Percentiles rank a stretch among this genome's conserved stretches.
Evolutionary conservation across 2,888 invertebrate species (phyloP).

Genomic region (Macrophya annulata): DNA sequence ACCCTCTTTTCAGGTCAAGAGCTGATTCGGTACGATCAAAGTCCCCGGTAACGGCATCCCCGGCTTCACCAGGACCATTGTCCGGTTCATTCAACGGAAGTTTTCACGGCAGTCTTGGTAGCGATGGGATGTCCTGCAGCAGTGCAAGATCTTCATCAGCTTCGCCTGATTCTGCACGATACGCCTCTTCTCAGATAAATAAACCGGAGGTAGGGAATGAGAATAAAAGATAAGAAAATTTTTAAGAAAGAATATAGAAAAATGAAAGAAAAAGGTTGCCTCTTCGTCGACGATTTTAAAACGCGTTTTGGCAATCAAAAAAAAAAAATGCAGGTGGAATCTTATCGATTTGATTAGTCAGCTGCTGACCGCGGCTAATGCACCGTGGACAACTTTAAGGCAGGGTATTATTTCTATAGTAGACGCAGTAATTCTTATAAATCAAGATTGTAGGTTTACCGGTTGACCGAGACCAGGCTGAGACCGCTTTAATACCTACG

Average conservation of each 20-base stretch:
- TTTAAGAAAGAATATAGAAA: background rate
- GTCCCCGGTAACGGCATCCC: slow-evolving; percentile 76
- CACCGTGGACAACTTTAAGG: background rate
- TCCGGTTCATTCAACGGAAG: slow-evolving; percentile 77
- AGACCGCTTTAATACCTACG: slow-evolving; percentile 55
- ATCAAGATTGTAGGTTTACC: slow-evolving; percentile 42
- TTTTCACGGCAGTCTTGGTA: slow-evolving; percentile 77
- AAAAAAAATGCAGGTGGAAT: slow-evolving; percentile 31
- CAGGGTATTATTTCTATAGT: background rate
- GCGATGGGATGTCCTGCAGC: slow-evolving; percentile 78
- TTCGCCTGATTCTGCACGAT: slow-evolving; percentile 77
- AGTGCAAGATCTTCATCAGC: slow-evolving; percentile 78
- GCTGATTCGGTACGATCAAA: slow-evolving; percentile 78
- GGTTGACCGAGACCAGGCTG: slow-evolving; percentile 55
- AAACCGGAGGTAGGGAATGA: slow-evolving; percentile 35
- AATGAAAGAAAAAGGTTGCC: slow-evolving; percentile 22
- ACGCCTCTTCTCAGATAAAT: slow-evolving; percentile 75
- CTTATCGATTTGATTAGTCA: slow-evolving; percentile 33
- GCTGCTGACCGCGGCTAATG: background rate
- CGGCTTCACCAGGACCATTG: slow-evolving; percentile 76
- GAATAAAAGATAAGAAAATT: slow-evolving; percentile 23
- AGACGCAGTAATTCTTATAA: slow-evolving; percentile 21
- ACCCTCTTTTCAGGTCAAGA: slow-evolving; percentile 73
- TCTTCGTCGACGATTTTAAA: background rate
- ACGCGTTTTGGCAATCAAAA: background rate